These are phyloP conservation scores for Urocynchramus pylzowi DNA, from an alignment of 2,113 vertebrate genomes.

Conservation along the genomic window DNA sequence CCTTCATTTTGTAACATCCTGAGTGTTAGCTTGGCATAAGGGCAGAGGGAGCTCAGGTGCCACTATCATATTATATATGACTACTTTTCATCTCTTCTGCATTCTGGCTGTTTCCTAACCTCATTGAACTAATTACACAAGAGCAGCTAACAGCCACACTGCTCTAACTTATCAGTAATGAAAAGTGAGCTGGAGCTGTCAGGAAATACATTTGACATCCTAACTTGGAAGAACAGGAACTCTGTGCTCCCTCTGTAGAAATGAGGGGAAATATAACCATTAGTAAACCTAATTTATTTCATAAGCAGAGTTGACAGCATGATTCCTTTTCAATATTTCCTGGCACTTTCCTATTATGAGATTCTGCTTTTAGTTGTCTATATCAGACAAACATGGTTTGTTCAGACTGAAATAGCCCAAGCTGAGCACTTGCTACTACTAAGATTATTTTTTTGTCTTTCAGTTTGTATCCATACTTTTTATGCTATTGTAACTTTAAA, in stretches of 20 bases:
- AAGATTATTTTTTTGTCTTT: not conserved
- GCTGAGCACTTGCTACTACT: constrained; percentile 1
- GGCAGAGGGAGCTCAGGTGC: not conserved
- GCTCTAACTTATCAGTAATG: constrained; percentile 37
- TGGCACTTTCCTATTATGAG: constrained; percentile 13
- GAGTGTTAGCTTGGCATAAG: not conserved
- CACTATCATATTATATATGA: not conserved
- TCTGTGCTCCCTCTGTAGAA: not conserved
- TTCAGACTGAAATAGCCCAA: constrained; percentile 10
- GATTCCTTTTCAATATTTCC: constrained; percentile 35
- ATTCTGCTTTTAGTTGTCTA: constrained; percentile 9
- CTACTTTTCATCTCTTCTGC: not conserved
- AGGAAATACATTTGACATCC: constrained; percentile 44
- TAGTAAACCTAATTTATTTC: constrained; percentile 55
- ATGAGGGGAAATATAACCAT: constrained; percentile 30
- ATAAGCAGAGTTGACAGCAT: constrained; percentile 25
- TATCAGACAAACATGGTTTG: constrained; percentile 4
- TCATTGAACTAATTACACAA: constrained; percentile 14
- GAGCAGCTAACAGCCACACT: not conserved
- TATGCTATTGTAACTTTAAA: not conserved
- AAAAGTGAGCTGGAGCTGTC: constrained; percentile 40
- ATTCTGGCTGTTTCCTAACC: constrained; percentile 10
- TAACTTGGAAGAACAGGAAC: constrained; percentile 3
- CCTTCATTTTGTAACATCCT: not conserved
- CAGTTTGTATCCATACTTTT: not conserved